Percentiles rank a stretch among this genome's conserved stretches.
Evolutionary conservation across 2,888 invertebrate genomes (phyloP).

Genomic region (Griposia aprilina): DNA sequence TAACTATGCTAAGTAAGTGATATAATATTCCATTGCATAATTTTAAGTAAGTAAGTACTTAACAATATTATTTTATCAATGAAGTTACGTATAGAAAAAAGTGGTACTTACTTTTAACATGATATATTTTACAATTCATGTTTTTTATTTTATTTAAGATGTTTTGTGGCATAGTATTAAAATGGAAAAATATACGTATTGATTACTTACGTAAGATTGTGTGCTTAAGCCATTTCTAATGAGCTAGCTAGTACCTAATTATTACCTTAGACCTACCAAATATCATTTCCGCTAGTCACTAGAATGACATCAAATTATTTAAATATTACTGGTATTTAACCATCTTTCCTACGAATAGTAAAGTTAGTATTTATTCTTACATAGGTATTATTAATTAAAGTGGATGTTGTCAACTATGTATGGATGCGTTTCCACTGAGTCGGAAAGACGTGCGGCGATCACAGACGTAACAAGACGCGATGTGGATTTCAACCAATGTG

Average conservation of each 20-base stretch:
- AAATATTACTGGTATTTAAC: slow-evolving; percentile 14
- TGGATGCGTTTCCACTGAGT: not conserved
- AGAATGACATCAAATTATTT: slow-evolving; percentile 34
- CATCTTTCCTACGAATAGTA: slow-evolving; percentile 2
- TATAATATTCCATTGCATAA: slow-evolving; percentile 49
- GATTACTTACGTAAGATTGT: slow-evolving; percentile 34
- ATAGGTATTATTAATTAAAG: not conserved
- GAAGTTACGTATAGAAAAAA: slow-evolving; percentile 7
- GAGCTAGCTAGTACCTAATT: slow-evolving; percentile 29
- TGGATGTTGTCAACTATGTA: not conserved
- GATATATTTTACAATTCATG: slow-evolving; percentile 17
- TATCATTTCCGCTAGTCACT: slow-evolving; percentile 55
- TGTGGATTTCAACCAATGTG: not conserved
- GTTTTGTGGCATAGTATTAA: slow-evolving; percentile 13
- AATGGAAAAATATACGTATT: slow-evolving; percentile 41
- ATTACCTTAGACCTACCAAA: slow-evolving; percentile 39
- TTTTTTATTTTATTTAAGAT: slow-evolving; percentile 18
- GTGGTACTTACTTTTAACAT: not conserved
- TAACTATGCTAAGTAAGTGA: slow-evolving; percentile 17
- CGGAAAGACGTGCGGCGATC: not conserved
- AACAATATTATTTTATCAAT: slow-evolving; percentile 17
- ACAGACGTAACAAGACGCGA: not conserved
- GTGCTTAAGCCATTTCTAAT: slow-evolving; percentile 29
- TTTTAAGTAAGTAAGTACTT: slow-evolving; percentile 40
- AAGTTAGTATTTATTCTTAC: slow-evolving; percentile 33